Evolutionary conservation across 64 coral and sea anemone species (phyloP).

Genomic region (Actinia tenebrosa): DNA sequence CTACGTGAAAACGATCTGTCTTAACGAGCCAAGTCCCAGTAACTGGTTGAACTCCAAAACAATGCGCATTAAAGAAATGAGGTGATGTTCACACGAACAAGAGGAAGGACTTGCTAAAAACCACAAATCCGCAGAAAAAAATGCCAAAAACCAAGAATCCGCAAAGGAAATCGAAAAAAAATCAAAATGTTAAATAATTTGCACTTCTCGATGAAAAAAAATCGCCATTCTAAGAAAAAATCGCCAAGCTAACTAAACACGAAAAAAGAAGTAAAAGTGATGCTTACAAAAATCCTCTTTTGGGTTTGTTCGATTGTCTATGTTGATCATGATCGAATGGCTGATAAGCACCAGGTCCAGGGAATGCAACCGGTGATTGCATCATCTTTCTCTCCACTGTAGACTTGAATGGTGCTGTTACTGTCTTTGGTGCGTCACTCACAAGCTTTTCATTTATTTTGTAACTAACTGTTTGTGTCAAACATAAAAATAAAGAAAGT

Average conservation of each 20-base stretch:
- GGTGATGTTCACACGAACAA: too few species aligned
- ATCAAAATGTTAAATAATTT: too few species aligned
- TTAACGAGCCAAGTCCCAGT: too few species aligned
- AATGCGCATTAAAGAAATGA: too few species aligned
- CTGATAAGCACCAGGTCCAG: constrained; percentile 85
- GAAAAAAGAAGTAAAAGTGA: neutral
- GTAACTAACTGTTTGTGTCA: constrained; percentile 62
- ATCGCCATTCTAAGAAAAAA: neutral
- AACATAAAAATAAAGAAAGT: neutral
- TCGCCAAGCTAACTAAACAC: neutral
- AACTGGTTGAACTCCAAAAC: too few species aligned
- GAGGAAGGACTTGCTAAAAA: too few species aligned
- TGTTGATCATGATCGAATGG: constrained; percentile 47
- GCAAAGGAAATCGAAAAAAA: too few species aligned
- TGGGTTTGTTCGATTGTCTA: constrained; percentile 10
- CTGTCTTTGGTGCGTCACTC: constrained; percentile 47
- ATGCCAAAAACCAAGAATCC: too few species aligned
- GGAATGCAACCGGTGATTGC: constrained; percentile 61
- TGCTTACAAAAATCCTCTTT: constrained; percentile 78
- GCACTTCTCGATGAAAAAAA: too few species aligned
- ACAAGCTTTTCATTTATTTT: constrained; percentile 78
- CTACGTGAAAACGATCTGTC: too few species aligned
- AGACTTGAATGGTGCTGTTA: constrained; percentile 90
- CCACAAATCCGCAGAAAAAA: too few species aligned
- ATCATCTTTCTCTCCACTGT: constrained; percentile 95